A percentile compares a stretch with the other conserved stretches of the same genome.
Conservation (phyloP, 2,797 vertebrate species). For the Bufotes viridis region DNA sequence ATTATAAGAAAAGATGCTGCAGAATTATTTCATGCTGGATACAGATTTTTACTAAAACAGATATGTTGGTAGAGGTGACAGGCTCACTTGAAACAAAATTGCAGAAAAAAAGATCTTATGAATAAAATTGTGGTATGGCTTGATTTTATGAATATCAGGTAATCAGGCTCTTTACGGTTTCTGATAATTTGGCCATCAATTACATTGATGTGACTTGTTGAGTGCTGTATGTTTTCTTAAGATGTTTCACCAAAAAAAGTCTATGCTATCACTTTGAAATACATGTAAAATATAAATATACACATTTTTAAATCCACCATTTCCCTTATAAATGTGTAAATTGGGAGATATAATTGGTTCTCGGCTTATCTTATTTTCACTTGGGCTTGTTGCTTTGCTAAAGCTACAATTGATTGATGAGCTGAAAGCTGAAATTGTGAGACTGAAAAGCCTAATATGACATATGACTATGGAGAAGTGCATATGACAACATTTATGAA, state of each 20-base stretch:
- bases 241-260: neutral
- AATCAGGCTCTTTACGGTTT: no score
- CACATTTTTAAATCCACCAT: neutral
- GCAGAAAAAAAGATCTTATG: no score
- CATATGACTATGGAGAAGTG: neutral
- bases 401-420: neutral
- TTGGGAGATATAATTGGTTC: neutral
- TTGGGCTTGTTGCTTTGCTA: neutral
- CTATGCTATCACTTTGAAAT: neutral
- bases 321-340: neutral
- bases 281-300: neutral
- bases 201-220: neutral
- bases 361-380: neutral
- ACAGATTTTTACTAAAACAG: no score
- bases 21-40: no score
- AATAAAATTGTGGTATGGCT: no score
- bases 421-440: slow-evolving; percentile 8
- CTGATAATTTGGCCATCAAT: neutral
- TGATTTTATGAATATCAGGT: no score
- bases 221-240: neutral
- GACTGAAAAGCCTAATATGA: neutral
- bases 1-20: no score
- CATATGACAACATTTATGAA: neutral
- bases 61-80: no score
- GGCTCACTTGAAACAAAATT: no score